Evolutionary conservation across 2,888 invertebrate genomes (phyloP), one percentile per base, ranked within the genome.

Genomic region (Sinelater perroti): DNA sequence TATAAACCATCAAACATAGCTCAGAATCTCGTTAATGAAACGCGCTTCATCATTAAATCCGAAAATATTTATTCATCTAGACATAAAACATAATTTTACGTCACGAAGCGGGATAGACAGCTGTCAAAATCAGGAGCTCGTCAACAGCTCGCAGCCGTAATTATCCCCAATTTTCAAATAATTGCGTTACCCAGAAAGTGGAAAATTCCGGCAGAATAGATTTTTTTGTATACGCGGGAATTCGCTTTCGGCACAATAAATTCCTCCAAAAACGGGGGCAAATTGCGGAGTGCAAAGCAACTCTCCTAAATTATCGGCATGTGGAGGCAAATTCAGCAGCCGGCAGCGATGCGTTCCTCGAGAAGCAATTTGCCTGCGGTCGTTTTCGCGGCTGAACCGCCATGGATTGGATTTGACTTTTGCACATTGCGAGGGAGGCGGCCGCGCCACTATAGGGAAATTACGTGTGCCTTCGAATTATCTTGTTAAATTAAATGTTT

Each of bases 391-490:
- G 64, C 57, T 57, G 57, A 66, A 57, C 62, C 64, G 38, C 64
- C 62, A 61, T 64, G 64, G 64, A 66, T 66, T 66, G 65, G 62
- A 66, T 65, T 62, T 61, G 64, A 66, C 62, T 62, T 64, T 64
- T 62, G 62, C 59, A 58, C 57, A 59, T 58, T 63, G 55, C 60
- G 46, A 44, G 59, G 55, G 60, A 50, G 56, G 61, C 49, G 54
- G 60, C 62, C 60, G 61, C 61, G 60, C 56, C 49, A 46, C 35
- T 24, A 16, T 44, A 53, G 60, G 63, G 61, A 65, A 65, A 65
- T 68, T 65, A 64, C 61, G 62, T 65, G 64, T 56, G 65, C 56
- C 55, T 44, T 54, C 52, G 64, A 61, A 66, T 66, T 66, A 66
- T 66, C 57, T 60, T 56, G 62, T 65, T 66, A 66, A 64, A 64